Evolutionary conservation across 2,797 vertebrate genomes (phyloP).

Genomic region (Schizopygopsis pylzovi): DNA sequence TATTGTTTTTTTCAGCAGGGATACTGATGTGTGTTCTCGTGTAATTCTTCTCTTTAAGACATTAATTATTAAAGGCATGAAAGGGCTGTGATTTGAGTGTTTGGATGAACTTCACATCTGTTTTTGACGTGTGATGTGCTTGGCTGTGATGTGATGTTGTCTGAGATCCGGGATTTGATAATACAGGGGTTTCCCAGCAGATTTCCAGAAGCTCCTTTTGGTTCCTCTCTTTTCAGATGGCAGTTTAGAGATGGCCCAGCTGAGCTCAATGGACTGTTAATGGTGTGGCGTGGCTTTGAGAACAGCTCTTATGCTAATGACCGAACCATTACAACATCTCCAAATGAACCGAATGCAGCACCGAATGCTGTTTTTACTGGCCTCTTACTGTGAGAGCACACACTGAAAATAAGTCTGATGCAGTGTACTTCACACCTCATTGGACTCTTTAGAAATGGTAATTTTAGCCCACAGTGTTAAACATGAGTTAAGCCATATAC

Average conservation of each 20-base stretch:
- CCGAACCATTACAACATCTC: constrained; percentile 67
- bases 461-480: constrained; percentile 58
- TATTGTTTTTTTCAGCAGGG: too few species aligned
- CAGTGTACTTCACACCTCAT: constrained; percentile 51
- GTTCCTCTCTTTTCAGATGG: constrained; percentile 48
- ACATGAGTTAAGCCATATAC: constrained; percentile 49
- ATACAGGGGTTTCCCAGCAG: constrained; percentile 55
- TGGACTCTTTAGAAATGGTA: constrained; percentile 68
- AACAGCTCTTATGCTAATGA: constrained; percentile 70
- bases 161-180: not conserved
- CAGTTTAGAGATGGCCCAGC: constrained; percentile 50
- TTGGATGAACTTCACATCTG: not conserved
- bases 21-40: not conserved
- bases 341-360: constrained; percentile 62
- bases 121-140: constrained; percentile 8
- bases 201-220: constrained; percentile 55
- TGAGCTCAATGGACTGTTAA: constrained; percentile 62
- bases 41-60: not conserved
- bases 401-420: constrained; percentile 60
- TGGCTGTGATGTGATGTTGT: not conserved
- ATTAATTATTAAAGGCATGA: not conserved
- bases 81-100: not conserved
- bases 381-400: constrained; percentile 56
- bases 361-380: constrained; percentile 50
- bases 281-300: constrained; percentile 42